Base-by-base conservation (phyloP, 2,797 vertebrate genomes). In the Margarornis squamiger region DNA sequence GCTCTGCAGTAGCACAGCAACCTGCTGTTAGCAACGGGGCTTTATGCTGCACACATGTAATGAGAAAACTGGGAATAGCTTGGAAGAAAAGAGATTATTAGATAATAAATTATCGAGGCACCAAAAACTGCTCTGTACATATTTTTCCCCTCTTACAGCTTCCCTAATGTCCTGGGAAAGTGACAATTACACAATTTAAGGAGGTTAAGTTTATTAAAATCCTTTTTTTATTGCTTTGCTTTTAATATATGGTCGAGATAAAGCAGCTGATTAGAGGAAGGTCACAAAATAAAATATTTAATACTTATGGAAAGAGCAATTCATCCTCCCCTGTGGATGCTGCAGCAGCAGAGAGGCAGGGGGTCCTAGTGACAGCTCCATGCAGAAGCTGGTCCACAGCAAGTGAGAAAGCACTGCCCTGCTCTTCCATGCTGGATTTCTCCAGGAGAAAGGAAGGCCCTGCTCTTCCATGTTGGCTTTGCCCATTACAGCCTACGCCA, bases 201-300 rank as follows among this genome's bases (percentile, higher is more conserved):
- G 90, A 92, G 78, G 75, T 93, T 96, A 96, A 75, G 66, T 95
- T 96, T 97, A 96, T 97, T 96, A 96, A 97, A 95, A 92, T 88
- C 80, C 70, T 20, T 46, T 91, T 48, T 95, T 96, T 93, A 96
- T 94, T 83, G 78, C 76, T 86, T 71, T 86, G 59, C 61, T 92
- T 94, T 89, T 83, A 92, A 94, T 78, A 81, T 78, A 76, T 61
- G 16, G 82, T 80, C 1, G 7, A 90, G 85, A 76, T 94, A 94
- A 90, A 95, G 74, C 72, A 92, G 86, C 87, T 94, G 96, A 89
- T 94, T 95, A 93, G 73, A 84, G 41, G 67, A 71, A 92, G 67
- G 86, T 92, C 86, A 72, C 84, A 92, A 92, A 96, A 94, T 92
- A 94, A 95, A 96, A 89, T 85, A 95, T 93, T 95, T 88, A 93